Evolutionary conservation across 2,797 vertebrate species (phyloP).

Genomic region (Carcharodon carcharias): DNA sequence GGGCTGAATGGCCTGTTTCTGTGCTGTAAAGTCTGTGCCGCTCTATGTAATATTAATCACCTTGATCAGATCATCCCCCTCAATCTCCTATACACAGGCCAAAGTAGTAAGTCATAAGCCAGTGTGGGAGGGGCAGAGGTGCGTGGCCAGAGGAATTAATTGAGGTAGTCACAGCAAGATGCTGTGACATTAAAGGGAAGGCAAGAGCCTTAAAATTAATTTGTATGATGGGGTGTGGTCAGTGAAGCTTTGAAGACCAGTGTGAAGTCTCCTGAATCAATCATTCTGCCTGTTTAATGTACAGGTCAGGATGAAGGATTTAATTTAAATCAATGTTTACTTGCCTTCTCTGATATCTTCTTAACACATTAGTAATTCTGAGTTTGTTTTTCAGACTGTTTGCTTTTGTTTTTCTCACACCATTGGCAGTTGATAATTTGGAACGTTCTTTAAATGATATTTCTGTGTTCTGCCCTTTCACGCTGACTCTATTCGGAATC

Average conservation of each 20-base stretch:
- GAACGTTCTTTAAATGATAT: neutral
- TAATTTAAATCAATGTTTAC: neutral
- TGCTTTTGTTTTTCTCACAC: neutral
- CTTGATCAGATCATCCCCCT: neutral
- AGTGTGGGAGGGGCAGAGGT: neutral
- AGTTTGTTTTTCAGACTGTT: neutral
- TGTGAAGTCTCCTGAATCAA: neutral
- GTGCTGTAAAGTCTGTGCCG: no score
- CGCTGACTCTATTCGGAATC: neutral
- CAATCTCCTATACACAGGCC: neutral
- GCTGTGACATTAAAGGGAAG: neutral
- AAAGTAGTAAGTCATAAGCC: neutral
- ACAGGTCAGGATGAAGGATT: neutral
- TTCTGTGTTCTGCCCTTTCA: neutral
- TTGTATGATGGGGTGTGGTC: neutral
- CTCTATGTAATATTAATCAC: neutral
- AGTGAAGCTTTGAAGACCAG: neutral
- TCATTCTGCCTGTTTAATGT: neutral
- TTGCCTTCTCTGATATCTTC: neutral
- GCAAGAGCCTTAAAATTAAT: neutral
- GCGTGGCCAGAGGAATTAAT: neutral
- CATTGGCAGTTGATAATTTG: neutral
- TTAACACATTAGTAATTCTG: neutral
- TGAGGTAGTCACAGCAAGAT: neutral
- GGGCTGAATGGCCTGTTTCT: no score